Evolutionary conservation across 2,797 vertebrate species (phyloP).

Genomic region (Brachyalestes nurse): DNA sequence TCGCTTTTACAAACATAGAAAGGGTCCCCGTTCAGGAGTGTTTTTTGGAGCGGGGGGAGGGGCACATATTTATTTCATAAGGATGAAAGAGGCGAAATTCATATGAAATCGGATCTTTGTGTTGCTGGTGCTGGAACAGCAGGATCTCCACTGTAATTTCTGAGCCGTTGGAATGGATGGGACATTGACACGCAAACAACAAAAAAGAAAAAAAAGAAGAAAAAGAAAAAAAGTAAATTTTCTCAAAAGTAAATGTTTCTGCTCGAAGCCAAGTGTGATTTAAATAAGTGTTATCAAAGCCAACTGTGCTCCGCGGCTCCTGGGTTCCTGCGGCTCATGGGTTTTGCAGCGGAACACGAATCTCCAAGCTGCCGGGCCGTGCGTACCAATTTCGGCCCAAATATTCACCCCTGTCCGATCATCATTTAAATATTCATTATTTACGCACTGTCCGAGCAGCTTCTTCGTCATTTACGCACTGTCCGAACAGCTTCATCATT

Average conservation of each 20-base stretch:
- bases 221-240: not conserved
- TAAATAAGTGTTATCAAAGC: slow-evolving; percentile 62
- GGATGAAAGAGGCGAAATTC: slow-evolving; percentile 78
- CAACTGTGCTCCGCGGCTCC: slow-evolving; percentile 56
- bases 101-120: slow-evolving; percentile 80
- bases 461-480: too few relatives aligned
- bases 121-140: slow-evolving; percentile 80
- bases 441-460: too few relatives aligned
- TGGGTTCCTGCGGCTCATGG: not conserved
- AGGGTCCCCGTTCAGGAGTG: slow-evolving; percentile 57
- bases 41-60: slow-evolving; percentile 54
- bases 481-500: too few relatives aligned
- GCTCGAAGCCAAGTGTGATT: slow-evolving; percentile 62
- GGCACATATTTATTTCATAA: slow-evolving; percentile 84
- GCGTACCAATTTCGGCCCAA: too few relatives aligned
- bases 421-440: too few relatives aligned
- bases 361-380: too few relatives aligned
- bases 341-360: too few relatives aligned
- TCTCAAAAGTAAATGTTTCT: slow-evolving; percentile 62
- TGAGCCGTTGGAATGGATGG: slow-evolving; percentile 76
- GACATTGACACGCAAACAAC: slow-evolving; percentile 76
- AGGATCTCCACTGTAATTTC: slow-evolving; percentile 76
- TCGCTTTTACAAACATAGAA: slow-evolving; percentile 47
- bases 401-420: too few relatives aligned
- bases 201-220: slow-evolving; percentile 3